Evolutionary conservation across 2,113 vertebrate genomes (phyloP).

Genomic region (Sterna hirundo): DNA sequence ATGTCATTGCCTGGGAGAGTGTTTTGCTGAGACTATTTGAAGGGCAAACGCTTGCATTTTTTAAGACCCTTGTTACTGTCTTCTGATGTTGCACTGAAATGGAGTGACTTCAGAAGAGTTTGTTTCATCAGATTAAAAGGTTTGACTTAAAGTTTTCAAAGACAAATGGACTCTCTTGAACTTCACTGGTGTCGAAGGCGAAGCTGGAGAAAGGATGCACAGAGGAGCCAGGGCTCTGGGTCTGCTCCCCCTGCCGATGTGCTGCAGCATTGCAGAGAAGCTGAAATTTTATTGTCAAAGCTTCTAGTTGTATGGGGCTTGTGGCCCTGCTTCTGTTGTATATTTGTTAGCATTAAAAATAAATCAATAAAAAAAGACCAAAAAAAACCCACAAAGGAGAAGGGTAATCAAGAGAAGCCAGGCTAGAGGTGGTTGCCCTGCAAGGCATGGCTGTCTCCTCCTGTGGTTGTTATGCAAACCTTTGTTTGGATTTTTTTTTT

Average conservation of each 20-base stretch:
- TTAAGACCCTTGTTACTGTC: not conserved
- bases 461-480: not conserved
- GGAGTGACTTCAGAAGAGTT: not conserved
- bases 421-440: not conserved
- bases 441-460: not conserved
- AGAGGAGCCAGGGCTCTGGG: not conserved
- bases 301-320: not conserved
- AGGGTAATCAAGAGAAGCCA: not conserved
- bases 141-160: not conserved
- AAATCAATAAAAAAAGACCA: too few relatives aligned
- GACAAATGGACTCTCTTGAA: not conserved
- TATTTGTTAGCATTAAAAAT: not conserved
- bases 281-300: not conserved
- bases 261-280: not conserved
- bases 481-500: not conserved
- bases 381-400: too few relatives aligned
- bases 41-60: not conserved
- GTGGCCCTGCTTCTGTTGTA: not conserved
- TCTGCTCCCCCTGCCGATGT: constrained; percentile 33
- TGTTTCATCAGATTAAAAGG: not conserved
- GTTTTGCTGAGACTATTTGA: not conserved
- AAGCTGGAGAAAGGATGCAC: not conserved
- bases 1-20: not conserved
- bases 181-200: not conserved
- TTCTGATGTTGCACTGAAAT: not conserved